phyloP scores from a whole-genome alignment of 2,888 invertebrate genomes.

The Rugalucina vietnamica region DNA sequence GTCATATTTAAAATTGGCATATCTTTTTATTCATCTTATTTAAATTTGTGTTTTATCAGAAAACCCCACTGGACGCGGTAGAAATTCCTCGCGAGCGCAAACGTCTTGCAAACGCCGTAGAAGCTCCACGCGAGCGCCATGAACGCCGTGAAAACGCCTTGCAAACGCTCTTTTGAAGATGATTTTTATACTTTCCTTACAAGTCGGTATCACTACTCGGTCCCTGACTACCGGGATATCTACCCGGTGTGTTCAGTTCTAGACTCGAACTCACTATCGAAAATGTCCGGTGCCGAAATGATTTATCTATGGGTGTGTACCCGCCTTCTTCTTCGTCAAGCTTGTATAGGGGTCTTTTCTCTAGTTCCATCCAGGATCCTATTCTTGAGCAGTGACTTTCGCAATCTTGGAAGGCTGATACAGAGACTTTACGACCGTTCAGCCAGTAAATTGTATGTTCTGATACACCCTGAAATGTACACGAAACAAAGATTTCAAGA shows the following conservation, averaged over 20 bases:
- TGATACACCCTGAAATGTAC: conserved; percentile 8
- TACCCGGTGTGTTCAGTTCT: no score
- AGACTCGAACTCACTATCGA: neutral
- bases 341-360: conserved; percentile 52
- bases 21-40: no score
- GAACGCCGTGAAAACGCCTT: no score
- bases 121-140: no score
- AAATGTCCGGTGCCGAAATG: neutral
- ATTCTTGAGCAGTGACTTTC: conserved; percentile 45
- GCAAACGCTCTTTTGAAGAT: no score
- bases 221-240: neutral
- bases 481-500: no score
- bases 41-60: no score
- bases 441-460: conserved; percentile 47
- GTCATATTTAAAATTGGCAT: no score
- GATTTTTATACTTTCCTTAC: no score
- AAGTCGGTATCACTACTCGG: neutral
- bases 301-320: conserved; percentile 49
- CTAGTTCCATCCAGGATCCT: conserved; percentile 59
- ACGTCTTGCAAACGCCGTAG: no score
- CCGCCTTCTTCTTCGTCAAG: conserved; percentile 46
- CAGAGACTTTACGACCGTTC: conserved; percentile 50
- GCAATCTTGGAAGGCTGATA: conserved; percentile 16
- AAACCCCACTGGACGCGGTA: no score
- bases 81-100: no score